Evolutionary conservation across 2,888 invertebrate species (phyloP).

Genomic region (Allygus modestus): DNA sequence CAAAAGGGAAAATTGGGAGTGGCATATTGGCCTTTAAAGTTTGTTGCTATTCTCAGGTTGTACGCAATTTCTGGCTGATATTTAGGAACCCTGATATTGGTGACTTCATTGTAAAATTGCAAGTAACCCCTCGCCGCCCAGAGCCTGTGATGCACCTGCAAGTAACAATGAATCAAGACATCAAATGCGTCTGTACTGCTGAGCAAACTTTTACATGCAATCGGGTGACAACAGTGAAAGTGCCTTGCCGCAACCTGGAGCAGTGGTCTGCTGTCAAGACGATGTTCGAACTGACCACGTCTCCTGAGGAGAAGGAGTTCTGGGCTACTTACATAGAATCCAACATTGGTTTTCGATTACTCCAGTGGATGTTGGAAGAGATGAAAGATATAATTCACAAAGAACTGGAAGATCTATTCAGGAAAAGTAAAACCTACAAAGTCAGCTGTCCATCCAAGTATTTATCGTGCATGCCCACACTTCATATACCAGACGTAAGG

Average conservation of each 20-base stretch:
- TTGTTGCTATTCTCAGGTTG: slow-evolving; percentile 70
- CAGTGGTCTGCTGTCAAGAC: slow-evolving; percentile 71
- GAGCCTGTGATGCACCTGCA: slow-evolving; percentile 1
- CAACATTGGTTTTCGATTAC: slow-evolving; percentile 71
- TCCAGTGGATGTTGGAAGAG: slow-evolving; percentile 72
- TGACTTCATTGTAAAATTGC: slow-evolving; percentile 71
- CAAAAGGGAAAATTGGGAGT: slow-evolving; percentile 8
- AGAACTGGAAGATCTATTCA: slow-evolving; percentile 72
- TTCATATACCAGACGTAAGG: slow-evolving; percentile 20
- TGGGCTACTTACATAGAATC: slow-evolving; percentile 72
- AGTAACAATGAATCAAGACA: background rate
- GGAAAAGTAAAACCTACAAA: slow-evolving; percentile 70
- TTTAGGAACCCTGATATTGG: slow-evolving; percentile 71
- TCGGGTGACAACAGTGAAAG: slow-evolving; percentile 41
- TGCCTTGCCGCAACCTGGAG: slow-evolving; percentile 69
- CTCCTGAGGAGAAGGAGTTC: slow-evolving; percentile 71
- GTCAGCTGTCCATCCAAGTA: slow-evolving; percentile 53
- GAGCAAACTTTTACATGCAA: slow-evolving; percentile 41
- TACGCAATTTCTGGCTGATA: slow-evolving; percentile 71
- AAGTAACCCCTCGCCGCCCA: background rate
- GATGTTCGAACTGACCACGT: slow-evolving; percentile 72
- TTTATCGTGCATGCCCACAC: background rate
- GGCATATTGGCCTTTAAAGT: slow-evolving; percentile 63
- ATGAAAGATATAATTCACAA: slow-evolving; percentile 68
- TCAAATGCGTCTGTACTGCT: background rate